Evolutionary conservation across 2,797 vertebrate genomes (phyloP).

Genomic region (Rousettus madagascariensis): DNA sequence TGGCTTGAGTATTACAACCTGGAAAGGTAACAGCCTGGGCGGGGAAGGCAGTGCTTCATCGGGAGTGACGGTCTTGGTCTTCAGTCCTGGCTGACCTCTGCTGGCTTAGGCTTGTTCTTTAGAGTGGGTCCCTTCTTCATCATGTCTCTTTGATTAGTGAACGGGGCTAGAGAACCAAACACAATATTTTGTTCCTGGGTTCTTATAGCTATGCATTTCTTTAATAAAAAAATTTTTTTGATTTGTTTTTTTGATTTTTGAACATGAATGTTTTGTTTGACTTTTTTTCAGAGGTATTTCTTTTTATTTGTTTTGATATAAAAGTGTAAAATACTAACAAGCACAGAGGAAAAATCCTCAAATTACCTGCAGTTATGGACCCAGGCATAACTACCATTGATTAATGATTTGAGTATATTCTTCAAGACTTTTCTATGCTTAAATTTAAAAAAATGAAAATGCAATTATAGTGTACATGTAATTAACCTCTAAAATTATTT

Average conservation of each 20-base stretch:
- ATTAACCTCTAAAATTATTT: neutral
- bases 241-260: neutral
- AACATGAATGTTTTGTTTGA: neutral
- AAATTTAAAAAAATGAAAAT: neutral
- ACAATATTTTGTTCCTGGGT: neutral
- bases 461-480: neutral
- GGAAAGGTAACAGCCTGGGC: conserved; percentile 88
- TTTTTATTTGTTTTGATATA: neutral
- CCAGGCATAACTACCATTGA: neutral
- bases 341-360: neutral
- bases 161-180: neutral
- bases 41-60: fast-evolving
- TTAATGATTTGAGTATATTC: neutral
- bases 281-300: neutral
- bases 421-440: neutral
- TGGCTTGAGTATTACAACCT: conserved; percentile 99
- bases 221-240: neutral
- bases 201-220: fast-evolving
- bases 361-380: neutral
- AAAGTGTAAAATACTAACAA: neutral
- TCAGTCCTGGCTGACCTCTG: too few species aligned
- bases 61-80: too few species aligned
- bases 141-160: neutral
- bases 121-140: neutral
- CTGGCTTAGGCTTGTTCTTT: neutral